Base-by-base conservation (phyloP, 2,797 vertebrate genomes). In the Salarias fasciatus region DNA sequence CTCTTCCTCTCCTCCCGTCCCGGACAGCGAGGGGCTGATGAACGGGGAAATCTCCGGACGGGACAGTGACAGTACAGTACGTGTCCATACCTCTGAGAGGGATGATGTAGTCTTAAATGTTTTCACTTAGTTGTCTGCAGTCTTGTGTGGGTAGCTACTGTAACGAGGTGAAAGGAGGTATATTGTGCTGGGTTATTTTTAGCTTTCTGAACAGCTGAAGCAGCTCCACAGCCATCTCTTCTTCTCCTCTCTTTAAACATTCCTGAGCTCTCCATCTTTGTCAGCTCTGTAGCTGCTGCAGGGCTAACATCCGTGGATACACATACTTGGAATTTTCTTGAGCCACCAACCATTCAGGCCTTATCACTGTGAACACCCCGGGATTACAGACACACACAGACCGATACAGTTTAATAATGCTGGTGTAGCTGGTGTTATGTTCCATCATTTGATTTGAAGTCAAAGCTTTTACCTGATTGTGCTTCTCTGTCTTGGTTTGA, bases 201-300 rank as follows among this genome's bases (percentile, higher is more conserved):
- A 90, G 82, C 62, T 61, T 52, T 63, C 44, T 60, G 75, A 80
- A 76, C 85, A 91, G 88, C 85, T 90, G 86, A 83, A 75, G 80
- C 61, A 74, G 73, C 55, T 69, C 18, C 47, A 56, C 63, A 72
- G 56, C 13, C 63, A 43, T 44, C 47, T 37, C 50, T 48, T 67
- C 42, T 60, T 59, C 47, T 69, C 56, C 62, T 75, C 47, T 44
- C 37, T 49, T 45, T 13, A 65, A 72, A 53, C 50, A 68, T 74
- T 83, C 59, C 69, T 78, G 54, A 72, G 50, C 30, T 18, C 38
- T 52, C 55, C 12, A 24, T 24, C 43, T 61, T 42, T 43, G 24
- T 63, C 70, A 58, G 30, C 48, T 24, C 6, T 18, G 13, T 8
- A 30, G 60, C 36, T 28, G 15, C 67, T 69, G 44, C 64, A 41